phyloP scores from a whole-genome alignment of 2,888 invertebrate species.

The Holacanthella duospinosa region DNA sequence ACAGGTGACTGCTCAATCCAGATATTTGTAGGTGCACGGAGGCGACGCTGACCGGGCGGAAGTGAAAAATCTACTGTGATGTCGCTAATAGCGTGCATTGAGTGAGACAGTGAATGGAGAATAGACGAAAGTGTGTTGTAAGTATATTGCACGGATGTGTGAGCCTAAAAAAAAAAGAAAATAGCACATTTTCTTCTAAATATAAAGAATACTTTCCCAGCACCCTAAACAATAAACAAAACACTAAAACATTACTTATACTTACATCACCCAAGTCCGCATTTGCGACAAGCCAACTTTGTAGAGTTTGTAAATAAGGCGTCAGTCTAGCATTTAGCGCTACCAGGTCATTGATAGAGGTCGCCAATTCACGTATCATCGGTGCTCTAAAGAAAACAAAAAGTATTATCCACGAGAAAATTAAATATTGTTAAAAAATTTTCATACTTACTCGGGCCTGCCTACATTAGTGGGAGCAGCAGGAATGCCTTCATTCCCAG shows the following conservation, averaged over 20 bases:
- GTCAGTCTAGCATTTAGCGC: conserved; percentile 29
- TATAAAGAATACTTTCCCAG: no score
- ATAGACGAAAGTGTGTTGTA: conserved; percentile 66
- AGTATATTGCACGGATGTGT: conserved; percentile 48
- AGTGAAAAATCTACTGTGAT: conserved; percentile 61
- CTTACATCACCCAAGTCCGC: not conserved
- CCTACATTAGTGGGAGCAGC: no score
- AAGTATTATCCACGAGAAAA: no score
- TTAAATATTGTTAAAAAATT: no score
- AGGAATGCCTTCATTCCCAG: no score
- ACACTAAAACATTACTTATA: conserved; percentile 9
- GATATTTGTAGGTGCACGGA: conserved; percentile 57
- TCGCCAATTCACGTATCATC: conserved; percentile 27
- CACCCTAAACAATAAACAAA: no score
- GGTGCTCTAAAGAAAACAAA: conserved; percentile 21
- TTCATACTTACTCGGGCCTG: no score
- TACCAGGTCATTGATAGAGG: conserved; percentile 28
- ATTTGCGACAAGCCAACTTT: conserved; percentile 26
- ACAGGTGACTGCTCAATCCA: conserved; percentile 58
- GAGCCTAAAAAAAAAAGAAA: conserved; percentile 4
- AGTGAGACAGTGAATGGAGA: conserved; percentile 75
- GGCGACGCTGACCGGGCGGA: conserved; percentile 53
- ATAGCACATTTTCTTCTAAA: not conserved
- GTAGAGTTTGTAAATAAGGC: conserved; percentile 29
- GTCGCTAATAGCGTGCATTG: conserved; percentile 80